Percentiles rank a stretch among this genome's conserved stretches.
phyloP scores from a whole-genome alignment of 2,888 invertebrate genomes.

The Aethes cnicana region DNA sequence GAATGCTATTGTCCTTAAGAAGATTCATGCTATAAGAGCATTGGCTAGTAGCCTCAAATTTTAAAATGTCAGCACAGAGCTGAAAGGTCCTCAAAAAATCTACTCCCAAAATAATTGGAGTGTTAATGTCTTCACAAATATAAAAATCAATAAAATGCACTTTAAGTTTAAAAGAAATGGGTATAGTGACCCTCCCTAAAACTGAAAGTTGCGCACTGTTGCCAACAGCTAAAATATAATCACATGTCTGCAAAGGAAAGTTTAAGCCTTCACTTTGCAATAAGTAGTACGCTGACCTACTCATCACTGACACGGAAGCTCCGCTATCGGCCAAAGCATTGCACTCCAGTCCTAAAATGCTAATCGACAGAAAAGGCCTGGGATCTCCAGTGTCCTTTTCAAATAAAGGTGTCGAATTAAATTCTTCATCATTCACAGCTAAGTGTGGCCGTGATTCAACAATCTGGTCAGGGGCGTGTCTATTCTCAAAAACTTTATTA shows the following conservation, averaged over 20 bases:
- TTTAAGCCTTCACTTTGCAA: neutral
- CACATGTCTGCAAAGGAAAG: neutral
- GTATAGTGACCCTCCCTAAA: neutral
- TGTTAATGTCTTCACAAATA: neutral
- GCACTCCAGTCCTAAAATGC: constrained; percentile 1
- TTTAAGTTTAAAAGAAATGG: neutral
- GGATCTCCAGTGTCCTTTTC: neutral
- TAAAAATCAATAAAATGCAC: too few species aligned
- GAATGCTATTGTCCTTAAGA: neutral
- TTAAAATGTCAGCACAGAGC: neutral
- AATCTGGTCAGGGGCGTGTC: too few species aligned
- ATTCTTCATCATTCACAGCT: too few species aligned
- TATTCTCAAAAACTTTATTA: too few species aligned
- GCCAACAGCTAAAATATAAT: neutral
- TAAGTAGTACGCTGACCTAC: neutral
- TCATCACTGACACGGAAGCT: neutral
- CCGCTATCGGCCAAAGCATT: neutral
- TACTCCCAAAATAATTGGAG: neutral
- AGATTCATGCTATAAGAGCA: neutral
- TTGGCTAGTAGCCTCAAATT: neutral
- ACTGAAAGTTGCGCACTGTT: neutral
- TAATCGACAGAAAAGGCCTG: neutral
- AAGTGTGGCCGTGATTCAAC: too few species aligned
- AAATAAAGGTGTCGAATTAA: neutral
- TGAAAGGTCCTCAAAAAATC: neutral